Evolutionary conservation across 2,888 invertebrate species (phyloP), one percentile per base, ranked within the genome.

Genomic region (Galerucella calmariensis): DNA sequence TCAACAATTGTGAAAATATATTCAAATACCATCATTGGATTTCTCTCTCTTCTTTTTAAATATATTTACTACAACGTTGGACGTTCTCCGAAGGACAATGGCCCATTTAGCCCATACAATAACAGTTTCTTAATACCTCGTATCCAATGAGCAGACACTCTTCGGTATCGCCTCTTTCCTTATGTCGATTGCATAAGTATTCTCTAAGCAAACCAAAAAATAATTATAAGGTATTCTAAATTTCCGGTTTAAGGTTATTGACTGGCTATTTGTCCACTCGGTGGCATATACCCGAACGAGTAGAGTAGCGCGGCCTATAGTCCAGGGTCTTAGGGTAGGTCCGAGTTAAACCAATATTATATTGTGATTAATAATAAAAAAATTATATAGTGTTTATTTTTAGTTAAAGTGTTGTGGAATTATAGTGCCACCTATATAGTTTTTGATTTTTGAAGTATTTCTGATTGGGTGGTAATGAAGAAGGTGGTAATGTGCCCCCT

Each of bases 231-330:
- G 74, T 69, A 72, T 65, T 72, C 59, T 44, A 48, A 74, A 56
- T 77, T 77, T 77, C 77, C 77, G 77, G 75, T 73, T 70, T 58
- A 67, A 72, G 77, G 77, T 77, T 75, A 74, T 77, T 77, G 77
- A 77, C 77, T 74, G 77, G 66, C 72, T 73, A 75, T 73, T 77
- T 77, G 77, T 75, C 67, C 66, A 68, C 41, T 65, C 59, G 48
- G 67, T 67, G 61, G 66, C 16, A 70, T 73, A 73, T 74, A 76
- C 76, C 69, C 11, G 65, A 56, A 67, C 68, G 71, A 56, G 51
- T 74, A 77, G 71, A 56, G 51, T 73, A 77, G 74, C 76, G 75
- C 71, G 63, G 63, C 51, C 67, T 73, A 74, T 65, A 65, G 63
- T 65, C 44, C 46, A 20, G 63, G 41, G 41, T 46, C 63, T 65